A percentile compares a stretch with the other conserved stretches of the same genome.
These are phyloP conservation scores for Thunnus thynnus DNA, from an alignment of 2,113 vertebrate species.

Conservation along the genomic window DNA sequence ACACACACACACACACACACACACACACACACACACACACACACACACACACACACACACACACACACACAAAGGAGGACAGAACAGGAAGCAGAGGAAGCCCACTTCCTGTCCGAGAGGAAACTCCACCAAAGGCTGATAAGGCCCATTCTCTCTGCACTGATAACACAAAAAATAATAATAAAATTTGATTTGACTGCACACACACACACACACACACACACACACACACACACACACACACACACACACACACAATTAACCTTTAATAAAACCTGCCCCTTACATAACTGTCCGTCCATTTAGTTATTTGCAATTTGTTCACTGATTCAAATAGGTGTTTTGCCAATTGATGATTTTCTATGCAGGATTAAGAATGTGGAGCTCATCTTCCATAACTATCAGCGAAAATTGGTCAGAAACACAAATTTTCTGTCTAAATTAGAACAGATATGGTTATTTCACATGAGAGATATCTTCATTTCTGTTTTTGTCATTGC, in stretches of 20 bases:
- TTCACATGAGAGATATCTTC: too few relatives aligned
- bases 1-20: conserved; percentile 46
- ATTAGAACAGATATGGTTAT: neutral
- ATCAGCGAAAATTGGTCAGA: neutral
- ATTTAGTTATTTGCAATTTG: too few relatives aligned
- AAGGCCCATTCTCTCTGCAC: conserved; percentile 65
- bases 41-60: conserved; percentile 45
- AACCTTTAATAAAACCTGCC: too few relatives aligned
- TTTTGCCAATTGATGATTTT: too few relatives aligned
- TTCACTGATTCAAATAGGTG: too few relatives aligned
- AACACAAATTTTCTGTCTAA: neutral
- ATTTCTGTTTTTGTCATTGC: neutral
- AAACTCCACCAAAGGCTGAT: conserved; percentile 87
- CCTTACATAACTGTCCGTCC: too few relatives aligned
- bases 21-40: conserved; percentile 36
- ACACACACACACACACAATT: neutral
- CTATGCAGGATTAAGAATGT: too few relatives aligned
- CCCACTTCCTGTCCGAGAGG: conserved; percentile 84
- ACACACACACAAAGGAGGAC: conserved; percentile 39
- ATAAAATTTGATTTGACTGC: neutral
- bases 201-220: conserved; percentile 28
- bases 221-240: neutral
- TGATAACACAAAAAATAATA: conserved; percentile 42
- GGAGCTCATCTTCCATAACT: too few relatives aligned
- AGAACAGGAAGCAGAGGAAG: conserved; percentile 82